These are phyloP conservation scores for Parelbella ahira DNA, from an alignment of 2,888 invertebrate genomes.

Conservation along the genomic window DNA sequence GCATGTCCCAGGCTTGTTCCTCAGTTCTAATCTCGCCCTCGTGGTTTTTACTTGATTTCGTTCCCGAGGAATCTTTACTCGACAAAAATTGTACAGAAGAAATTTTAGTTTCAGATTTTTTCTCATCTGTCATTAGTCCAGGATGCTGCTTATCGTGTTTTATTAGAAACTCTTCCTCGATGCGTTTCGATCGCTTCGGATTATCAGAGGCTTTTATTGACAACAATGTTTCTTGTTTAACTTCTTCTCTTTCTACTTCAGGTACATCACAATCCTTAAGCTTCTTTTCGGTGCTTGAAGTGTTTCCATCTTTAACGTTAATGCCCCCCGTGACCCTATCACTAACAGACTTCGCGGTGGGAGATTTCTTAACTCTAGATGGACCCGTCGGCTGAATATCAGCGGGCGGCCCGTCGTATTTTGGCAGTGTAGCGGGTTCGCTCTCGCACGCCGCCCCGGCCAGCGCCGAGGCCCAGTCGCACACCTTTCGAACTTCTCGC, in stretches of 20 bases:
- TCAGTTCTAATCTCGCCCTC: slow-evolving; percentile 50
- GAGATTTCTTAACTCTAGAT: slow-evolving; percentile 58
- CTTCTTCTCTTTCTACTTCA: slow-evolving; percentile 13
- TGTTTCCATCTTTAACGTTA: slow-evolving; percentile 45
- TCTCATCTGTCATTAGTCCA: slow-evolving; percentile 1
- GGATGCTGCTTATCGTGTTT: slow-evolving; percentile 7
- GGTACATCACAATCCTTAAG: slow-evolving; percentile 7
- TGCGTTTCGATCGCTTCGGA: neutral
- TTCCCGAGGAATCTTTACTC: slow-evolving; percentile 10
- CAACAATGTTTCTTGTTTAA: neutral
- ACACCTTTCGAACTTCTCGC: slow-evolving; percentile 34
- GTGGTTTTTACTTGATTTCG: slow-evolving; percentile 5
- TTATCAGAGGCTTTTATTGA: neutral
- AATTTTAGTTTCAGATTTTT: neutral
- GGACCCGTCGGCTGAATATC: slow-evolving; percentile 57
- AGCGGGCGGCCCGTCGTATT: slow-evolving; percentile 47
- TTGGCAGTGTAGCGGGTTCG: slow-evolving; percentile 54
- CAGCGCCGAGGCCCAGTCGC: slow-evolving; percentile 39
- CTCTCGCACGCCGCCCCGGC: slow-evolving; percentile 42
- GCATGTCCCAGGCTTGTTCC: slow-evolving; percentile 72
- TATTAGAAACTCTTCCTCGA: slow-evolving; percentile 7
- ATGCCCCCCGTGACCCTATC: slow-evolving; percentile 44
- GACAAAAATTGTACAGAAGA: neutral
- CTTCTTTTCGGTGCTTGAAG: neutral
- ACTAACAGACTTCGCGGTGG: slow-evolving; percentile 60